Evolutionary conservation across 2,113 vertebrate species (phyloP), one percentile per base, ranked within the genome.

Genomic region (Zosterops lateralis): DNA sequence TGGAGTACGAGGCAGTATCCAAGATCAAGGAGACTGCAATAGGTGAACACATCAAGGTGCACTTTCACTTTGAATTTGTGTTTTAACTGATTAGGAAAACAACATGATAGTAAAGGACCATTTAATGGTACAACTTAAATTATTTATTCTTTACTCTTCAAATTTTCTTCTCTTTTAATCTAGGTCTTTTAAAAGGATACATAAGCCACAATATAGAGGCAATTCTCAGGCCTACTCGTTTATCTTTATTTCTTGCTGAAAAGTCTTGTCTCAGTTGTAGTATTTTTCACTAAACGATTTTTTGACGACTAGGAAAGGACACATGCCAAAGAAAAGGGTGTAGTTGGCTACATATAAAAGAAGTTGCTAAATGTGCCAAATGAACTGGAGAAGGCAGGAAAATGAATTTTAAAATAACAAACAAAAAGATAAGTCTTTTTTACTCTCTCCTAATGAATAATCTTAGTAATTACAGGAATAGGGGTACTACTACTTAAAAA

Each of bases 11-110:
- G 50, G 51, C 70, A 89, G 60, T 73, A 90, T 58, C 71, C 60
- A 76, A 74, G 71, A 92, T 76, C 58, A 89, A 93, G 86, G 81
- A 93, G 85, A 70, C 25, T 74, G 77, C 45, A 87, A 56, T 12
- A 70, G 36, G 24, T 83, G 77, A 83, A 83, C 36, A 11, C 90
- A n/a, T 87, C 38, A 70, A 78, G 48, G 81, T 64, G 21, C 61
- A 45, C 17, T 61, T 44, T 82, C 24, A 17, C 57, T 79, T 73
- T 68, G 81, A 76, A 93, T 91, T 74, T 92, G 32, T 0, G 0
- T 80, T 87, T 57, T 87, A 87, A 32, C 26, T 61, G 14, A 68
- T 93, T 87, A 89, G 31, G 67, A 70, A 62, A 66, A 40, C 67
- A 87, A 12, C 17, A 11, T 26, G 47, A 31, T 54, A 77, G 22